These are phyloP conservation scores for Hydrocynus forskahlii DNA, from an alignment of 2,797 vertebrate genomes.

Conservation along the genomic window DNA sequence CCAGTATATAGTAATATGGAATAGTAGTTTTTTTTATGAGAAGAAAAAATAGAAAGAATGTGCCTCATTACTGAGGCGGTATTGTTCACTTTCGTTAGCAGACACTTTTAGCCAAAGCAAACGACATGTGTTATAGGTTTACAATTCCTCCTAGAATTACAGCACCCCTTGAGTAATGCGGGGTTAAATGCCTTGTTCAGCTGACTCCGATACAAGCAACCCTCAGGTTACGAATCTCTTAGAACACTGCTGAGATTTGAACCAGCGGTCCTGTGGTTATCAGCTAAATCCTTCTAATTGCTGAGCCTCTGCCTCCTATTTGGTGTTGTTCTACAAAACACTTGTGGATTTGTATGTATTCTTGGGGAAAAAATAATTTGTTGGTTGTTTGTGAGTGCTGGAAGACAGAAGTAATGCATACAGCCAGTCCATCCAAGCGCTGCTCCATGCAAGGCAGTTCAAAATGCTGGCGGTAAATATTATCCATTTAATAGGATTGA, in stretches of 20 bases:
- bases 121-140: constrained; percentile 18
- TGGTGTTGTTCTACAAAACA: constrained; percentile 42
- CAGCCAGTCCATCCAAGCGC: not conserved
- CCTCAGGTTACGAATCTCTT: constrained; percentile 1
- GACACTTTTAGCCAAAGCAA: not conserved
- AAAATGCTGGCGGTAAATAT: constrained; percentile 65
- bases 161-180: constrained; percentile 9
- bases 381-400: not conserved
- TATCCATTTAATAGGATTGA: constrained; percentile 78
- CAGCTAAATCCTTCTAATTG: constrained; percentile 16
- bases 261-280: not conserved
- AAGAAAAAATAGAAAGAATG: not conserved
- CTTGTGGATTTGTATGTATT: constrained; percentile 41
- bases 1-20: too few relatives aligned
- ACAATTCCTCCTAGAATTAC: constrained; percentile 16
- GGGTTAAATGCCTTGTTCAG: constrained; percentile 13
- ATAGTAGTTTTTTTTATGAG: too few relatives aligned
- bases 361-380: constrained; percentile 13
- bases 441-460: constrained; percentile 19
- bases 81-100: constrained; percentile 8
- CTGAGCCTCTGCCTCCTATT: constrained; percentile 9
- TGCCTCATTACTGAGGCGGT: not conserved
- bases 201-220: not conserved
- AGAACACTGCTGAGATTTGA: not conserved
- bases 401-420: constrained; percentile 9